Evolutionary conservation across 2,113 vertebrate species (phyloP).

Genomic region (Axis porcinus): DNA sequence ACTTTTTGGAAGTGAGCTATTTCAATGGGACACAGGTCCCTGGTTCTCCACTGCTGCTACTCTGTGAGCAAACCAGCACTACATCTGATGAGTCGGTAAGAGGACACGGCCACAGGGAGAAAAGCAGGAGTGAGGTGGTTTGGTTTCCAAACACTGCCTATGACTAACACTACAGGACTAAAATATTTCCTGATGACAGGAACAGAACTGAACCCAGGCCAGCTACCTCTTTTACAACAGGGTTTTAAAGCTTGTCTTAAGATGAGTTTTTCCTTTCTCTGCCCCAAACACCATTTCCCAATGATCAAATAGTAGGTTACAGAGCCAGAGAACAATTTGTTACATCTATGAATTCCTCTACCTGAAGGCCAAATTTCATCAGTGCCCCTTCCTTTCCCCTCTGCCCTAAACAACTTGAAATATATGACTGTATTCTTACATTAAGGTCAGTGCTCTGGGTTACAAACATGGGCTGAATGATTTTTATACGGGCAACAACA

Average conservation of each 20-base stretch:
- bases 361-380: conserved; percentile 45
- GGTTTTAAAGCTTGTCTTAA: conserved; percentile 25
- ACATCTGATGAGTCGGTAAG: background rate
- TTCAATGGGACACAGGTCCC: background rate
- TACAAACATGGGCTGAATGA: background rate
- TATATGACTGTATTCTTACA: background rate
- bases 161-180: background rate
- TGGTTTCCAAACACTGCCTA: background rate
- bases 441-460: conserved; percentile 16
- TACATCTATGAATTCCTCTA: conserved; percentile 18
- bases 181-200: background rate
- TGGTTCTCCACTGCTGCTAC: background rate
- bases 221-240: background rate
- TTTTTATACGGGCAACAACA: background rate
- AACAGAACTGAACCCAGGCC: background rate
- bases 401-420: conserved; percentile 6
- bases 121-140: background rate
- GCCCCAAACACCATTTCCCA: conserved; percentile 18
- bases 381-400: background rate
- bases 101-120: background rate
- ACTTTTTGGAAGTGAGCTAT: conserved; percentile 44
- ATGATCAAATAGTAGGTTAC: background rate
- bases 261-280: conserved; percentile 23
- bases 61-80: background rate
- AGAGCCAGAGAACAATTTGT: conserved; percentile 37